Conservation (phyloP, 2,888 invertebrate genomes). For the Lymantria monacha region DNA sequence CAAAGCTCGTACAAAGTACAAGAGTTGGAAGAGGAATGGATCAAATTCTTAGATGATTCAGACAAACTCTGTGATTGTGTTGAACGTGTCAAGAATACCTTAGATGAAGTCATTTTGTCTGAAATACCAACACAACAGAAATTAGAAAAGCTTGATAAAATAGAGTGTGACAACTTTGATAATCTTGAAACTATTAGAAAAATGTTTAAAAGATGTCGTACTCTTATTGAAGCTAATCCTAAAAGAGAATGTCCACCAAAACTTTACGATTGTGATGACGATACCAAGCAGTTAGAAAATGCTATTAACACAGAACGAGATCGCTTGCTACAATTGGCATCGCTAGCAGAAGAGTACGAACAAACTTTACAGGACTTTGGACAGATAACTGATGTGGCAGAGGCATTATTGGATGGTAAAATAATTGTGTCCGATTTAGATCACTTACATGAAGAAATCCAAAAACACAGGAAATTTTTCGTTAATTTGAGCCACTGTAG, state of each 20-base stretch:
- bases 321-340: conserved; percentile 87
- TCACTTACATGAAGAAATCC: conserved; percentile 94
- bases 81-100: conserved; percentile 69
- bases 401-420: conserved; percentile 89
- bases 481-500: conserved; percentile 93
- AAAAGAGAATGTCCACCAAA: conserved; percentile 86
- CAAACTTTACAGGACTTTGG: conserved; percentile 93
- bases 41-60: conserved; percentile 85
- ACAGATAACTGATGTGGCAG: conserved; percentile 92
- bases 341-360: conserved; percentile 92
- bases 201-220: conserved; percentile 84
- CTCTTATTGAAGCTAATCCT: conserved; percentile 86
- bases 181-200: conserved; percentile 83
- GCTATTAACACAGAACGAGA: conserved; percentile 88
- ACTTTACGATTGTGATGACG: conserved; percentile 85
- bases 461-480: conserved; percentile 94
- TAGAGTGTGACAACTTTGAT: conserved; percentile 86
- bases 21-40: conserved; percentile 86
- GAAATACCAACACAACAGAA: conserved; percentile 86
- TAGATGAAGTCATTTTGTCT: conserved; percentile 82
- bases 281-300: conserved; percentile 86
- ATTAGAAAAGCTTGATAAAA: conserved; percentile 85
- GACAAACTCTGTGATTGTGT: conserved; percentile 81
- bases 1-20: conserved; percentile 67
- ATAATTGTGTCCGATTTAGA: conserved; percentile 88